Percentiles rank a stretch among this genome's conserved stretches.
phyloP scores from a whole-genome alignment of 2,888 invertebrate species.

The Epinotia bilunana region DNA sequence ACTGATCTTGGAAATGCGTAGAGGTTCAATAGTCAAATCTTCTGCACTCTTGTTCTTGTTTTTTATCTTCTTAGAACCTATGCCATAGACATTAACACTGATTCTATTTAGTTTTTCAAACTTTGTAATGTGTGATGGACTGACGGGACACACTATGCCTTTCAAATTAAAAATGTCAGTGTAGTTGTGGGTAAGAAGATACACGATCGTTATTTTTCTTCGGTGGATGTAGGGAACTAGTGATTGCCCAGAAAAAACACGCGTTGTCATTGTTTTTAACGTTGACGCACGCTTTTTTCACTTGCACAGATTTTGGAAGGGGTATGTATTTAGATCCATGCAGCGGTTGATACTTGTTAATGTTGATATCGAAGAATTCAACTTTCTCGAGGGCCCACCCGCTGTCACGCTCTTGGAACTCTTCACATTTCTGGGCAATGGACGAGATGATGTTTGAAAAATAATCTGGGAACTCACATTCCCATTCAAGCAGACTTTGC shows the following conservation, averaged over 20 bases:
- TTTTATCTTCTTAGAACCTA: slow-evolving; percentile 32
- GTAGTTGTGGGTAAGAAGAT: slow-evolving; percentile 44
- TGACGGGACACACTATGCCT: slow-evolving; percentile 50
- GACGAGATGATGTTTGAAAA: background rate
- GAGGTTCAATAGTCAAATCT: slow-evolving; percentile 46
- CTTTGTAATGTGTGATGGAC: slow-evolving; percentile 48
- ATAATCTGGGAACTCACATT: background rate
- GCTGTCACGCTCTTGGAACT: background rate
- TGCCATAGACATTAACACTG: slow-evolving; percentile 52
- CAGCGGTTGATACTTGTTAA: background rate
- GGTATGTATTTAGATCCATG: background rate
- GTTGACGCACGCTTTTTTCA: slow-evolving; percentile 18
- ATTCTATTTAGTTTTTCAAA: slow-evolving; percentile 51
- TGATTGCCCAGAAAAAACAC: slow-evolving; percentile 7
- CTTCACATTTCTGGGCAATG: background rate
- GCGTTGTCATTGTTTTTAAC: slow-evolving; percentile 17
- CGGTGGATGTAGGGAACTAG: background rate
- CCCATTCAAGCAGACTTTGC: background rate
- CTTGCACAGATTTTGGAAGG: background rate
- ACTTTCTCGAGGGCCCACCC: background rate
- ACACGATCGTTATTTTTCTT: slow-evolving; percentile 8
- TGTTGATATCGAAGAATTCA: background rate
- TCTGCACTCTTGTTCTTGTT: background rate
- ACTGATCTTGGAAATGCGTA: slow-evolving; percentile 45
- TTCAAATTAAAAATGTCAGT: slow-evolving; percentile 47